Percentiles rank a stretch among this genome's conserved stretches.
phyloP scores from a whole-genome alignment of 2,797 vertebrate genomes.

The Chaunax sp. region DNA sequence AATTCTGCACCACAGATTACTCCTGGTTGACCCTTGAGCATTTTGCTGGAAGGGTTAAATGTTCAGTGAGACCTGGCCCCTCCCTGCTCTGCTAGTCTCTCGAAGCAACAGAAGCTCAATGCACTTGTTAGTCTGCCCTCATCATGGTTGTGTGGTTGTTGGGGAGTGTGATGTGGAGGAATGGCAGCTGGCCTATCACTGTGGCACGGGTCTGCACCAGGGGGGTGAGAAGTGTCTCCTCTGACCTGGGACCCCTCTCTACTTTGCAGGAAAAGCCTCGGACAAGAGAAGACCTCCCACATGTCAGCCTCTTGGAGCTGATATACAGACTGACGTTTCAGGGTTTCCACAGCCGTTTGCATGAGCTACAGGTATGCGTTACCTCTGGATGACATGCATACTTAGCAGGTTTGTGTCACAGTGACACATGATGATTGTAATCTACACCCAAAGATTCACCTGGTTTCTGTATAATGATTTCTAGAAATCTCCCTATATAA shows the following conservation, averaged over 20 bases:
- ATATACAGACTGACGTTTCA: conserved; percentile 77
- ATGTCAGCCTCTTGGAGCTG: conserved; percentile 53
- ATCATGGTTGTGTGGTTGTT: conserved; percentile 68
- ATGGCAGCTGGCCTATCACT: background rate
- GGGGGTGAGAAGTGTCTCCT: conserved; percentile 12
- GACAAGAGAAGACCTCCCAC: conserved; percentile 74
- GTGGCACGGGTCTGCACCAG: conserved; percentile 17
- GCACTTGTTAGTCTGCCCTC: conserved; percentile 18
- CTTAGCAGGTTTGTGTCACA: background rate
- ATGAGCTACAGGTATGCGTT: conserved; percentile 81
- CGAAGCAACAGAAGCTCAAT: conserved; percentile 24
- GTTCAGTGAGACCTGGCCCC: conserved; percentile 16
- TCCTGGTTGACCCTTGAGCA: background rate
- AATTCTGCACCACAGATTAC: no score
- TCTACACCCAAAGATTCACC: background rate
- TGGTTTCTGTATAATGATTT: background rate
- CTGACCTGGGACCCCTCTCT: conserved; percentile 26
- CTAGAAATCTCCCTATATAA: background rate
- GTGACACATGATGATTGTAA: background rate
- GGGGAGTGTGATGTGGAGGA: conserved; percentile 13
- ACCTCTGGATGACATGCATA: background rate
- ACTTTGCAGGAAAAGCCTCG: conserved; percentile 49
- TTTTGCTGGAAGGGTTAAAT: conserved; percentile 53
- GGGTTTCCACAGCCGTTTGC: conserved; percentile 73
- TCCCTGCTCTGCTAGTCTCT: conserved; percentile 39